Evolutionary conservation across 2,888 invertebrate genomes (phyloP).

Genomic region (Halictus quadricinctus): DNA sequence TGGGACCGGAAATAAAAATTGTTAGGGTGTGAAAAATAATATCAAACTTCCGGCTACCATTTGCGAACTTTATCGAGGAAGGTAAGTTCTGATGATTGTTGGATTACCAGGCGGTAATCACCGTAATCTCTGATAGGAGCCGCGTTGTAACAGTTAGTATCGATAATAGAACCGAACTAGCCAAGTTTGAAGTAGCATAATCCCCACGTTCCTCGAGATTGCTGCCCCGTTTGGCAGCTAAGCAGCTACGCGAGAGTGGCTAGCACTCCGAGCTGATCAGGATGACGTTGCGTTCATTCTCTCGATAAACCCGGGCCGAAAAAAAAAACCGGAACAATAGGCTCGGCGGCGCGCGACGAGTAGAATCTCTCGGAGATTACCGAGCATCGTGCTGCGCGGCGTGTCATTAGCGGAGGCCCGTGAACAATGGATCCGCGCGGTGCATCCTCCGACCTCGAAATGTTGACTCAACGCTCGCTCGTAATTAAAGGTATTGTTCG

Average conservation of each 20-base stretch:
- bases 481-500: slow-evolving; percentile 56
- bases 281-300: slow-evolving; percentile 16
- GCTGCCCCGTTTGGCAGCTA: neutral
- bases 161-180: neutral
- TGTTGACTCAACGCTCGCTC: slow-evolving; percentile 49
- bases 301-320: neutral
- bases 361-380: slow-evolving; percentile 44
- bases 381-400: slow-evolving; percentile 25
- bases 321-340: slow-evolving; percentile 19
- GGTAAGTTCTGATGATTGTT: neutral
- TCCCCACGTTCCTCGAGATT: neutral
- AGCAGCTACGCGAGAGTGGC: neutral
- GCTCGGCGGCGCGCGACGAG: slow-evolving; percentile 8
- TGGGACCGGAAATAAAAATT: neutral
- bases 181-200: neutral
- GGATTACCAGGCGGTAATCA: neutral
- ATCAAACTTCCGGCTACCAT: neutral
- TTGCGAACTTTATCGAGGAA: neutral
- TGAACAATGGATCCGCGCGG: slow-evolving; percentile 46
- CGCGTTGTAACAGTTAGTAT: neutral
- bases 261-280: neutral
- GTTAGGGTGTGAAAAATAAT: neutral
- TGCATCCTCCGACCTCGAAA: slow-evolving; percentile 37
- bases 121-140: neutral
- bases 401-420: slow-evolving; percentile 44